These are phyloP conservation scores for Palythoa heliodiscus DNA, from an alignment of 92 coral and sea anemone genomes.

Conservation along the genomic window DNA sequence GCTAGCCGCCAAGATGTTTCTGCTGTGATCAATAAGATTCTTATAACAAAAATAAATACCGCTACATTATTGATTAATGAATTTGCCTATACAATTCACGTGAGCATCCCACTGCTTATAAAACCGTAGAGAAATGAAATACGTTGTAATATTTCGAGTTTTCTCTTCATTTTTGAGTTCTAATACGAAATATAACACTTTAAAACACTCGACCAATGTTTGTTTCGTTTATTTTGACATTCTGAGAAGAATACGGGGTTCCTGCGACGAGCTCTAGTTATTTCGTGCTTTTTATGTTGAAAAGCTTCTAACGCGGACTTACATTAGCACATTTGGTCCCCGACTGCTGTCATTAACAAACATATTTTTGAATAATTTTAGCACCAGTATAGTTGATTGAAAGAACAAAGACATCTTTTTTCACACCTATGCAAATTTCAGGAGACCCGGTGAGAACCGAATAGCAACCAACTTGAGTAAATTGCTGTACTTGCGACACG, in stretches of 20 bases:
- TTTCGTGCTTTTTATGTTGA: conserved; percentile 36
- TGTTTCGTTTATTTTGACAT: not conserved
- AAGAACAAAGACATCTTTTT: conserved; percentile 37
- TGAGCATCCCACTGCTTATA: conserved; percentile 26
- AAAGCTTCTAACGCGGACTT: conserved; percentile 19
- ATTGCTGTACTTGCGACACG: not conserved
- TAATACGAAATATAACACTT: not conserved
- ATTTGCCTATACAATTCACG: conserved; percentile 44
- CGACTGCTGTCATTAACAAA: conserved; percentile 40
- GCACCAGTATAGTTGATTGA: conserved; percentile 32
- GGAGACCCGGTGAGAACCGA: conserved; percentile 29
- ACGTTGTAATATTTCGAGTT: conserved; percentile 4
- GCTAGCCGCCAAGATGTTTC: conserved; percentile 32
- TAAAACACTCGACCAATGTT: not conserved
- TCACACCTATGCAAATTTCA: conserved; percentile 23
- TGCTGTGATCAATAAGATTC: conserved; percentile 13
- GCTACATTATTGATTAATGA: conserved; percentile 45
- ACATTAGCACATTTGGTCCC: conserved; percentile 45
- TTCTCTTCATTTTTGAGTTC: conserved; percentile 12
- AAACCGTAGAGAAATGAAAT: conserved; percentile 17
- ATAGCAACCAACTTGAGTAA: conserved; percentile 15
- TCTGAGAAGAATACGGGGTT: not conserved
- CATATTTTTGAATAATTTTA: conserved; percentile 42
- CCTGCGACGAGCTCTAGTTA: not conserved
- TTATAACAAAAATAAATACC: conserved; percentile 35